These are phyloP conservation scores for Tiaroga cobitis DNA, from an alignment of 2,797 vertebrate species.

Conservation along the genomic window DNA sequence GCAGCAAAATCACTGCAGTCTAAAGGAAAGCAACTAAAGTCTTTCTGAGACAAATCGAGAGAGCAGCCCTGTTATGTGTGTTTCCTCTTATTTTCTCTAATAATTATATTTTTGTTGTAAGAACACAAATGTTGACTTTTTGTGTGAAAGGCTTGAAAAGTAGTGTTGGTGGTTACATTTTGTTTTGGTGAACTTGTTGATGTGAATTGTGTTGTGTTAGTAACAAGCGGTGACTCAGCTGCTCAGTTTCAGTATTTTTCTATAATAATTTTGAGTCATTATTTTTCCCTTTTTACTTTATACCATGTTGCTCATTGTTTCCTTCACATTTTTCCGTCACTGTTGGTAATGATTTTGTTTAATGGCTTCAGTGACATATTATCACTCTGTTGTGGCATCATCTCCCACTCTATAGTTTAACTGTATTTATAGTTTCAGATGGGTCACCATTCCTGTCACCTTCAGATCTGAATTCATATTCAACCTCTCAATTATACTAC, in stretches of 20 bases:
- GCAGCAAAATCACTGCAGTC: slow-evolving; percentile 32
- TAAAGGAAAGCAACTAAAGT: not conserved
- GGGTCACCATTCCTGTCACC: no score
- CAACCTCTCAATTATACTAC: not conserved
- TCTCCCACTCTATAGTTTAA: not conserved
- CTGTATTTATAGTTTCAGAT: slow-evolving; percentile 3
- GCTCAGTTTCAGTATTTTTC: not conserved
- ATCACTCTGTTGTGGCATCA: slow-evolving; percentile 9
- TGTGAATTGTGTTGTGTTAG: not conserved
- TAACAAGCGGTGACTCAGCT: not conserved
- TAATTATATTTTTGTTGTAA: slow-evolving; percentile 12
- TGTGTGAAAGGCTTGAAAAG: slow-evolving; percentile 8
- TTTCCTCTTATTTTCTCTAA: not conserved
- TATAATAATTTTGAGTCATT: not conserved
- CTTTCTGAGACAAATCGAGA: slow-evolving; percentile 5
- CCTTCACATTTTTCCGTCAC: not conserved
- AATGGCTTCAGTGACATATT: not conserved
- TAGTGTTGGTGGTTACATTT: not conserved
- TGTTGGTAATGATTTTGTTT: not conserved
- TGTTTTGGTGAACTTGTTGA: not conserved
- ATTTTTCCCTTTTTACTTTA: not conserved
- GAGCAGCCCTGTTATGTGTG: not conserved
- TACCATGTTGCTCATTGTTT: not conserved
- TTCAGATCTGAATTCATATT: slow-evolving; percentile 11
- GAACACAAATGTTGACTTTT: slow-evolving; percentile 7